These are phyloP conservation scores for Drosophila affinis DNA, from an alignment of 2,888 invertebrate species.

Conservation along the genomic window DNA sequence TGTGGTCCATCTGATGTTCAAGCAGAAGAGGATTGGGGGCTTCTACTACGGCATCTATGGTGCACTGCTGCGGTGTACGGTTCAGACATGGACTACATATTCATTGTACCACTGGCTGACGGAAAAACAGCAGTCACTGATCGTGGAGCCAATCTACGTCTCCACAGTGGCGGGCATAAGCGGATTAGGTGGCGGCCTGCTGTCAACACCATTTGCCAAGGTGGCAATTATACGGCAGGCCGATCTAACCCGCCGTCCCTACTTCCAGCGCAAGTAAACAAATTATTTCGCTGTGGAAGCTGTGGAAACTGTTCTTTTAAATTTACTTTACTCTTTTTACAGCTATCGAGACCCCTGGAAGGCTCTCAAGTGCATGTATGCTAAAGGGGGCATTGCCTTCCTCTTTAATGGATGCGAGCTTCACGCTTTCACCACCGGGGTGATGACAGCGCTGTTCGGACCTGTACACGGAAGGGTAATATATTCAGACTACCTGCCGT, in stretches of 20 bases:
- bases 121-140: background rate
- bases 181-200: constrained; percentile 26
- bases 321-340: background rate
- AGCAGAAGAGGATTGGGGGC: constrained; percentile 13
- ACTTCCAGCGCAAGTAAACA: constrained; percentile 38
- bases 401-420: constrained; percentile 35
- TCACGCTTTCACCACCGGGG: constrained; percentile 8
- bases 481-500: background rate
- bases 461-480: constrained; percentile 16
- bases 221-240: constrained; percentile 32
- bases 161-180: constrained; percentile 9
- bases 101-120: constrained; percentile 6
- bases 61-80: constrained; percentile 3
- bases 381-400: constrained; percentile 13
- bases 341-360: constrained; percentile 22
- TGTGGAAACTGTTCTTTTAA: background rate
- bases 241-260: constrained; percentile 26
- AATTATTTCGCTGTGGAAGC: too few relatives aligned
- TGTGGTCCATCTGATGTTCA: constrained; percentile 19
- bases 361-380: constrained; percentile 24
- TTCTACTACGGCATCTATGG: constrained; percentile 26
- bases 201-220: constrained; percentile 41
- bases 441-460: background rate
- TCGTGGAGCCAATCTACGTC: constrained; percentile 6
- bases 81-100: constrained; percentile 6